Percentiles rank a stretch among this genome's conserved stretches.
Conservation (phyloP, 2,888 invertebrate species). For the Oconnorella tubifera region DNA sequence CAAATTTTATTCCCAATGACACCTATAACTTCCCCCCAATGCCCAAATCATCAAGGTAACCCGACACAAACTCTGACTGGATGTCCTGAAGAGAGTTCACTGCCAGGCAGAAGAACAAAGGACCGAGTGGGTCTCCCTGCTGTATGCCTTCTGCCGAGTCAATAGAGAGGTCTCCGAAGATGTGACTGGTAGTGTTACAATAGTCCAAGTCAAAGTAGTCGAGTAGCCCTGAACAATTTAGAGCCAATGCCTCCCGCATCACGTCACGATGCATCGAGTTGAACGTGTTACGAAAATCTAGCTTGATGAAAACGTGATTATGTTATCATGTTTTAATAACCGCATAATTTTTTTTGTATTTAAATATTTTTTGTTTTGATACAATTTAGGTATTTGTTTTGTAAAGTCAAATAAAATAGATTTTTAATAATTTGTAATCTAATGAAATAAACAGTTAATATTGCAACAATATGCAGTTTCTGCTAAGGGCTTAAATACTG, state of each 20-base stretch:
- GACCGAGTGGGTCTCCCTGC: neutral
- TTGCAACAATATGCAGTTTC: too few relatives aligned
- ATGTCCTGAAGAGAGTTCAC: neutral
- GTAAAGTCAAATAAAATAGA: too few relatives aligned
- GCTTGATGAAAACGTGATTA: neutral
- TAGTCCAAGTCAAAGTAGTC: neutral
- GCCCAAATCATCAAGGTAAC: too few relatives aligned
- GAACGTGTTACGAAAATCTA: neutral
- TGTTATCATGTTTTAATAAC: too few relatives aligned
- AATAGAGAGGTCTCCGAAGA: neutral
- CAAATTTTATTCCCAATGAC: too few relatives aligned
- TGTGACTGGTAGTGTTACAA: neutral
- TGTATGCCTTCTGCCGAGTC: neutral
- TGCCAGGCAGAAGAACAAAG: neutral
- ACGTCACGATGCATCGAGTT: neutral
- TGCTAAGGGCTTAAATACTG: too few relatives aligned
- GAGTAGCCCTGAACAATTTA: neutral
- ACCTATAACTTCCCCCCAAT: too few relatives aligned
- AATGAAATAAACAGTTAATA: too few relatives aligned
- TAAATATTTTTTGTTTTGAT: too few relatives aligned
- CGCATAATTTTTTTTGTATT: too few relatives aligned
- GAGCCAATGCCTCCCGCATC: neutral
- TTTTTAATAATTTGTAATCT: too few relatives aligned
- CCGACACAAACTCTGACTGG: neutral
- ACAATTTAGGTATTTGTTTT: too few relatives aligned